A percentile compares a stretch with the other conserved stretches of the same genome.
Conservation (phyloP, 2,888 invertebrate species). For the Scaptomyza tumidula region DNA sequence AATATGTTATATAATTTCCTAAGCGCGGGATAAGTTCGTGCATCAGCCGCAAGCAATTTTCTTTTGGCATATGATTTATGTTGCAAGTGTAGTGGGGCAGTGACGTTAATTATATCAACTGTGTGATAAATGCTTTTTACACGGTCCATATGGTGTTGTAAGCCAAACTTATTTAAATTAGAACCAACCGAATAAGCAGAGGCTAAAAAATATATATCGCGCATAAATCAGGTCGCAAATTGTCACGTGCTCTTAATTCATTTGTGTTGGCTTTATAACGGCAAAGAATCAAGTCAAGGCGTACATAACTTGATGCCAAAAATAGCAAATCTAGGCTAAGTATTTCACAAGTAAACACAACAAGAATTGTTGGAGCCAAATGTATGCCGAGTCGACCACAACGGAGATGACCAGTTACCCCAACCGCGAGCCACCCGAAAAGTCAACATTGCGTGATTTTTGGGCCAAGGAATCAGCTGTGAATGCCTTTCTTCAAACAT, state of each 20-base stretch:
- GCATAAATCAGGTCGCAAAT: conserved; percentile 67
- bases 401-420: conserved; percentile 79
- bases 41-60: conserved; percentile 27
- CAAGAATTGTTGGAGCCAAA: conserved; percentile 32
- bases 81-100: conserved; percentile 52
- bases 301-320: conserved; percentile 43
- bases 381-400: conserved; percentile 76
- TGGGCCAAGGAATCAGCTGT: conserved; percentile 83
- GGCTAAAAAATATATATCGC: conserved; percentile 26
- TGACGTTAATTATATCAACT: conserved; percentile 70
- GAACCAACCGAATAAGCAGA: conserved; percentile 22
- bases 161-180: conserved; percentile 68
- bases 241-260: conserved; percentile 77
- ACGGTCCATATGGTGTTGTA: conserved; percentile 36
- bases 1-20: conserved; percentile 36
- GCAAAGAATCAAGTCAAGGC: conserved; percentile 60
- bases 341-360: conserved; percentile 19
- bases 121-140: conserved; percentile 72
- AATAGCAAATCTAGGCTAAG: conserved; percentile 68
- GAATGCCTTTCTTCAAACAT: conserved; percentile 80
- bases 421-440: conserved; percentile 64
- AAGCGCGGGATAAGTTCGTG: conserved; percentile 28
- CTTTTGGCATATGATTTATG: conserved; percentile 49
- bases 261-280: conserved; percentile 31
- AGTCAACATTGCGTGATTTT: conserved; percentile 76